Percentiles rank a stretch among this genome's conserved stretches.
Evolutionary conservation across 2,888 invertebrate species (phyloP).

Genomic region (Acrocera orbiculus): DNA sequence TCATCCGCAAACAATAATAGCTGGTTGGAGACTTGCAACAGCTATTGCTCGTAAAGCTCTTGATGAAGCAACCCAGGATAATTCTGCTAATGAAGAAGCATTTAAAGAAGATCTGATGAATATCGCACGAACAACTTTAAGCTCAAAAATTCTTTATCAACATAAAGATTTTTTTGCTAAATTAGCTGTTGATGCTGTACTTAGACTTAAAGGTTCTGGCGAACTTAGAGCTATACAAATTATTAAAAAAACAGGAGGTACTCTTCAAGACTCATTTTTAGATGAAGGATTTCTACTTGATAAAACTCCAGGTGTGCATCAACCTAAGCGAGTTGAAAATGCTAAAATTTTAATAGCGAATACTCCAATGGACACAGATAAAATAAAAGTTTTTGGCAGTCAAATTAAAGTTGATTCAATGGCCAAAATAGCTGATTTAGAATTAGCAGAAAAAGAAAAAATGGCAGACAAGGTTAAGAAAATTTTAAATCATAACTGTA

Average conservation of each 20-base stretch:
- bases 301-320: constrained; percentile 94
- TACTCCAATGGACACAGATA: constrained; percentile 99
- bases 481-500: constrained; percentile 85
- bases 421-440: constrained; percentile 92
- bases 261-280: constrained; percentile 85
- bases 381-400: constrained; percentile 97
- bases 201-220: constrained; percentile 88
- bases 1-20: constrained; percentile 94
- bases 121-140: constrained; percentile 92
- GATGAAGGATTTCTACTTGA: constrained; percentile 90
- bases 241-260: constrained; percentile 90
- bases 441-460: constrained; percentile 95
- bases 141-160: constrained; percentile 94
- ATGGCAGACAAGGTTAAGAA: constrained; percentile 99
- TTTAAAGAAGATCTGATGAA: constrained; percentile 83
- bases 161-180: constrained; percentile 94
- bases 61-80: constrained; percentile 58
- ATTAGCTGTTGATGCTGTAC: constrained; percentile 86
- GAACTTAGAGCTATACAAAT: constrained; percentile 93
- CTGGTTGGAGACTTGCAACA: constrained; percentile 85
- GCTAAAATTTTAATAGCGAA: constrained; percentile 96
- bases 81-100: constrained; percentile 56
- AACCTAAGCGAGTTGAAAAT: constrained; percentile 84
- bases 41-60: constrained; percentile 72
- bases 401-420: constrained; percentile 82